A percentile compares a stretch with the other conserved stretches of the same genome.
Conservation (phyloP, 2,113 vertebrate genomes). For the Plotosus lineatus region DNA sequence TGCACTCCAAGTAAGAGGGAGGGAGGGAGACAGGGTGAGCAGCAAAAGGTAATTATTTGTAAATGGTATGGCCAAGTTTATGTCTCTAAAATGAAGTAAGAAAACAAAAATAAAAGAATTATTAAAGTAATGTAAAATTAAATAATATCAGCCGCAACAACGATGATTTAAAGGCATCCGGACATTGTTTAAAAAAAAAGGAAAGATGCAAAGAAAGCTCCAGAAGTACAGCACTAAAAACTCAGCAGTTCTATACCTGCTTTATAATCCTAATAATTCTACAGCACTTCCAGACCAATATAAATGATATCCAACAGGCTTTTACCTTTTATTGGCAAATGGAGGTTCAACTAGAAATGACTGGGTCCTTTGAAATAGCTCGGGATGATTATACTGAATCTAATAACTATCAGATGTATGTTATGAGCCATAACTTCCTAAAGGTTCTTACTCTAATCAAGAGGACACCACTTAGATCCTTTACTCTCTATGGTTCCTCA, state of each 20-base stretch:
- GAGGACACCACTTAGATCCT: conserved; percentile 20
- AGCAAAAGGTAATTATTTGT: conserved; percentile 27
- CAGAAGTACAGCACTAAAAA: conserved; percentile 57
- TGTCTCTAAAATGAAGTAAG: neutral
- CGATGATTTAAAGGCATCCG: neutral
- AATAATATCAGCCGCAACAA: conserved; percentile 3
- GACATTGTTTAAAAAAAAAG: neutral
- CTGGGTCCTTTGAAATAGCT: conserved; percentile 78
- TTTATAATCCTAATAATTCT: conserved; percentile 84
- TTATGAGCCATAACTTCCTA: conserved; percentile 70
- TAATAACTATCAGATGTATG: conserved; percentile 85
- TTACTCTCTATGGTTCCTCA: neutral
- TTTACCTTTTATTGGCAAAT: conserved; percentile 73
- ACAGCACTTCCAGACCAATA: conserved; percentile 82
- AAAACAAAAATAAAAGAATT: conserved; percentile 24
- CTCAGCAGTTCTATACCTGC: conserved; percentile 76
- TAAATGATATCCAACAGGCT: conserved; percentile 85
- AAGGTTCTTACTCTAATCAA: conserved; percentile 66
- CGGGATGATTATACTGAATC: conserved; percentile 76
- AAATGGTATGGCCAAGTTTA: conserved; percentile 30
- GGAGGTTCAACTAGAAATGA: conserved; percentile 76
- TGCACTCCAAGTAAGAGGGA: conserved; percentile 71
- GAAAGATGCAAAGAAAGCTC: conserved; percentile 8
- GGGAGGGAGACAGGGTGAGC: conserved; percentile 2
- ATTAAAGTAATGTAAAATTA: conserved; percentile 11